phyloP scores from a whole-genome alignment of 2,888 invertebrate genomes.

The Cyclophora albipunctata region DNA sequence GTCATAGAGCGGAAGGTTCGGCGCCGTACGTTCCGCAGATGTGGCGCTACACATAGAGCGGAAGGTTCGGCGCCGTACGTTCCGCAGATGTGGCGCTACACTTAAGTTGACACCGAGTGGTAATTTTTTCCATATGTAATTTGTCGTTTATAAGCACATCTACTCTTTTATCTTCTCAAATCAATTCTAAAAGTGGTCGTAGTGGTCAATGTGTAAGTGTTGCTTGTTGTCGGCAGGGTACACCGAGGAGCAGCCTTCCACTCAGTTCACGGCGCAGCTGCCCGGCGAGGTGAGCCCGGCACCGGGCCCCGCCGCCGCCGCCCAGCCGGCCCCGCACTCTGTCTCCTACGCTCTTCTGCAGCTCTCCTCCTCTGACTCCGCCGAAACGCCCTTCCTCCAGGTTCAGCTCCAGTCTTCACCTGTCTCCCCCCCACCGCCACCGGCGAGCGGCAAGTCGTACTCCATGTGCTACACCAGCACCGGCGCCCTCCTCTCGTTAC shows the following conservation, averaged over 20 bases:
- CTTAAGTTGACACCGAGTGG: too few species aligned
- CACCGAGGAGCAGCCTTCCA: conserved; percentile 84
- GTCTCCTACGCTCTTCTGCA: conserved; percentile 69
- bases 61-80: too few species aligned
- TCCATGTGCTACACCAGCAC: conserved; percentile 91
- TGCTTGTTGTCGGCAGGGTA: conserved; percentile 75
- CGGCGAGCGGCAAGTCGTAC: conserved; percentile 80
- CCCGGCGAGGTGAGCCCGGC: conserved; percentile 82
- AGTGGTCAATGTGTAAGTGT: too few species aligned
- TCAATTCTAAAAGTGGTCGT: too few species aligned
- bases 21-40: too few species aligned
- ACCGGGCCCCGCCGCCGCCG: conserved; percentile 43
- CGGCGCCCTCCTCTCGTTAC: conserved; percentile 86
- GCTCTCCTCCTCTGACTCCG: conserved; percentile 58
- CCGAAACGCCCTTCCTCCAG: conserved; percentile 59
- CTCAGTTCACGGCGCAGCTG: conserved; percentile 85
- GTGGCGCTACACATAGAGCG: too few species aligned
- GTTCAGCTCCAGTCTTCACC: conserved; percentile 68
- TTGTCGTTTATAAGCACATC: too few species aligned
- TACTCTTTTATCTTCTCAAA: too few species aligned
- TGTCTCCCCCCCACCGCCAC: conserved; percentile 69
- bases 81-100: too few species aligned
- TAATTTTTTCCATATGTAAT: too few species aligned
- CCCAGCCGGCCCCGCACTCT: conserved; percentile 60
- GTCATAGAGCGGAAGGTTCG: too few species aligned